Evolutionary conservation across 35 echinoderm and acorn worm species (phyloP).

Genomic region (Lytechinus pictus): DNA sequence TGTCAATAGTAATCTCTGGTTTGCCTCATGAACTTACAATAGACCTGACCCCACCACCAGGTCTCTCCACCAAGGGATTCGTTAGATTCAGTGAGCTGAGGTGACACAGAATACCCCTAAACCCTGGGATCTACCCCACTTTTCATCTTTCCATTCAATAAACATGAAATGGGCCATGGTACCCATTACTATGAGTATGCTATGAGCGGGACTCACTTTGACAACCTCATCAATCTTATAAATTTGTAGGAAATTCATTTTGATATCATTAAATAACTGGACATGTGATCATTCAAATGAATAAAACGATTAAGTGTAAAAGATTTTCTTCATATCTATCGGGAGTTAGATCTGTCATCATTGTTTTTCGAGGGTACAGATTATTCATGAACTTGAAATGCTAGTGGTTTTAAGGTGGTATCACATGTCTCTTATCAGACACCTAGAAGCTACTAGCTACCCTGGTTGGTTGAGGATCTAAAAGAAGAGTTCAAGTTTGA

Average conservation of each 20-base stretch:
- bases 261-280: no score
- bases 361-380: background rate
- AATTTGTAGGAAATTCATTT: background rate
- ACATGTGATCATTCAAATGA: background rate
- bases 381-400: background rate
- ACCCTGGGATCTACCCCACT: background rate
- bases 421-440: background rate
- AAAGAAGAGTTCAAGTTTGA: background rate
- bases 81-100: background rate
- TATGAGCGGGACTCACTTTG: background rate
- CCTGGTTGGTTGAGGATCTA: background rate
- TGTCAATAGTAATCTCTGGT: background rate
- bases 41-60: background rate
- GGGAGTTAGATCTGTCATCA: background rate
- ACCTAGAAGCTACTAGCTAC: background rate
- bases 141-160: background rate
- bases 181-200: background rate
- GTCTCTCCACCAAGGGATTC: background rate
- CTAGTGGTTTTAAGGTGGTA: background rate
- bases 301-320: background rate
- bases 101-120: background rate
- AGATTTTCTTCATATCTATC: background rate
- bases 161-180: background rate
- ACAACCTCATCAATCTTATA: background rate
- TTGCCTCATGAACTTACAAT: background rate